Base-by-base conservation (phyloP, 2,888 invertebrate genomes). In the Aplocera efformata region DNA sequence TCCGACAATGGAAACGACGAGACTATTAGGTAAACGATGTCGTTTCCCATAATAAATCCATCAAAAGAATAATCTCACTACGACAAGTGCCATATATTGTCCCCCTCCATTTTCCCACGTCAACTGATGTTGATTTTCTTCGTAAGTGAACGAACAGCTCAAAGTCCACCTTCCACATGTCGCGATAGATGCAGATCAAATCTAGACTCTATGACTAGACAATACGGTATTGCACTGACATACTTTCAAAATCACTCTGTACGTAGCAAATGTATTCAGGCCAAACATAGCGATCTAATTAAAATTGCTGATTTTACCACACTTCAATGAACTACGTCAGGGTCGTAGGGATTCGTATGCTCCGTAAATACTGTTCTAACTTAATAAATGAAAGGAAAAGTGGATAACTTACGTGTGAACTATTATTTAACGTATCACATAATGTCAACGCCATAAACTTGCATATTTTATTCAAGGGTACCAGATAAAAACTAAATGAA, bases 71-170 rank as follows among this genome's bases (percentile, higher is more conserved):
- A 31, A 43, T 37, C 20, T 35, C 26, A 17, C n/a, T 22, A 11
- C 31, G 26, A 10, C 24, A 13, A 29, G 24, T 30, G 20, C 26
- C 13, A 13, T 24, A 6, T 33, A 41, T 44, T 49, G 43, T 44
- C 43, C 42, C 39, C 30, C 32, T 41, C 34, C 21, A 31, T 26
- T 10, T 9, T 34, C 29, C 17, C 30, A 39, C 35, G 52, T 67
- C 72, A 72, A 72, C 70, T 66, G 68, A 63, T 68, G 69, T 71
- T 68, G 61, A 66, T 67, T 56, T 59, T 62, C 55, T 57, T 52
- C 42, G 53, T 46, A 54, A 52, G 45, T 41, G 50, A 49, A 58
- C 56, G 36, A 36, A 46, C 52, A 34, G 11, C 31, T 22, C 72
- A 72, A 73, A 73, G 73, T 72, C 66, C 72, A 50, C 29, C 32